Evolutionary conservation across 1,140 invertebrate genomes (phyloP), one percentile per base, ranked within the genome.

Genomic region (Drosophila sproati): DNA sequence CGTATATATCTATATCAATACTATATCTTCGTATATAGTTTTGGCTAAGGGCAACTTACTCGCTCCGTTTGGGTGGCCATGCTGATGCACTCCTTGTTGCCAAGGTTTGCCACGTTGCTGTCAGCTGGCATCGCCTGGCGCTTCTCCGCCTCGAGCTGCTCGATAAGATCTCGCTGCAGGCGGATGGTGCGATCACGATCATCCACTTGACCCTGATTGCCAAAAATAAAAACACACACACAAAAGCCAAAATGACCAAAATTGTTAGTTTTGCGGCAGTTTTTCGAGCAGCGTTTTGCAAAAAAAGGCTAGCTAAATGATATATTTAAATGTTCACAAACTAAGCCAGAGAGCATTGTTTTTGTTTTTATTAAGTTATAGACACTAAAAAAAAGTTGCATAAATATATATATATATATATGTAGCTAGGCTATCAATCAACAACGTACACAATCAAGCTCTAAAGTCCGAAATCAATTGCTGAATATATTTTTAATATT

Each of bases 51-150:
- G 20, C 20, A 20, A 78, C 82, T 73, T 93, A 96, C 95, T 93
- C 95, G 94, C 89, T 96, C 95, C 12, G 96, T 96, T 92, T 96
- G 96, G 47, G 95, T 96, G 59, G 96, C 95, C 62, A 95, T 95
- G 91, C 96, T 96, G 70, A 94, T 94, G 72, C 78, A 73, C 80
- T 92, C 74, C 85, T 93, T 87, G 69, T 91, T 83, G 64, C 34
- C 66, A 48, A 62, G 56, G 10, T 12, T 54, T 20, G 20, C 20
- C 20, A 4, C 20, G 34, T 43, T 45, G 29, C 66, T 54, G 39
- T 66, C 55, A n/a, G 63, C 67, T 64, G 28, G 39, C 39, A 34
- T 48, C 34, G 77, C 61, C 63, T 78, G 87, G 43, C 83, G 76
- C 71, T 93, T 93, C 73, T 93, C 93, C 48, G 81, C 83, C 73